Conservation (phyloP, 1,140 invertebrate genomes). For the Eueides isabella region DNA sequence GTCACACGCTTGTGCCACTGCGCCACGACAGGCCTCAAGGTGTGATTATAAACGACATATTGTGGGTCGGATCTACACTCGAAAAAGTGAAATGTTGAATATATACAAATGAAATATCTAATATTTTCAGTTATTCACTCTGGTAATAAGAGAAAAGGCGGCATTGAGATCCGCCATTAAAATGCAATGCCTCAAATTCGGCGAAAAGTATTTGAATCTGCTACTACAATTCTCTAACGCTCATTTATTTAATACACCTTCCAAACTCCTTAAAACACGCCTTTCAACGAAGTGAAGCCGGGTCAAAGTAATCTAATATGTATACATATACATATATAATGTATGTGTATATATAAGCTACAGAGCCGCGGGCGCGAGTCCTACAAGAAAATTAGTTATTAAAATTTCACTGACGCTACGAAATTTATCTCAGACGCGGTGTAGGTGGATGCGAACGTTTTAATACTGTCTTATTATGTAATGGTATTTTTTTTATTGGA, state of each 20-base stretch:
- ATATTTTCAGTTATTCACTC: too few relatives aligned
- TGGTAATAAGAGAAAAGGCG: too few relatives aligned
- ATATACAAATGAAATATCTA: too few relatives aligned
- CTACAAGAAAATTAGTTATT: constrained; percentile 83
- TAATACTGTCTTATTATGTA: constrained; percentile 49
- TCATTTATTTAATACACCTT: background rate
- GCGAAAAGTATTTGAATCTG: background rate
- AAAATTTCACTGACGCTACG: constrained; percentile 82
- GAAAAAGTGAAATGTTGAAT: too few relatives aligned
- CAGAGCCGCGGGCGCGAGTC: constrained; percentile 62
- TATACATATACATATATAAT: constrained; percentile 12
- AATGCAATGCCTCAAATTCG: too few relatives aligned
- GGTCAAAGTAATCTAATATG: constrained; percentile 14
- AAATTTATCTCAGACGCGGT: constrained; percentile 77
- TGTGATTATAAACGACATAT: too few relatives aligned
- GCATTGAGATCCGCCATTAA: too few relatives aligned
- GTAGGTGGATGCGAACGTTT: constrained; percentile 39
- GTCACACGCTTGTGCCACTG: too few relatives aligned
- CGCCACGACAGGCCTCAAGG: too few relatives aligned
- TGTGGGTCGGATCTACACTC: too few relatives aligned
- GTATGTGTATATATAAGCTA: background rate
- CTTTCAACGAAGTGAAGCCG: background rate
- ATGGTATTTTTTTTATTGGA: constrained; percentile 25
- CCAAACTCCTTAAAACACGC: background rate
- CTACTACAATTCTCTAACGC: background rate